phyloP scores from a whole-genome alignment of 2,797 vertebrate species.

The Discoglossus pictus region DNA sequence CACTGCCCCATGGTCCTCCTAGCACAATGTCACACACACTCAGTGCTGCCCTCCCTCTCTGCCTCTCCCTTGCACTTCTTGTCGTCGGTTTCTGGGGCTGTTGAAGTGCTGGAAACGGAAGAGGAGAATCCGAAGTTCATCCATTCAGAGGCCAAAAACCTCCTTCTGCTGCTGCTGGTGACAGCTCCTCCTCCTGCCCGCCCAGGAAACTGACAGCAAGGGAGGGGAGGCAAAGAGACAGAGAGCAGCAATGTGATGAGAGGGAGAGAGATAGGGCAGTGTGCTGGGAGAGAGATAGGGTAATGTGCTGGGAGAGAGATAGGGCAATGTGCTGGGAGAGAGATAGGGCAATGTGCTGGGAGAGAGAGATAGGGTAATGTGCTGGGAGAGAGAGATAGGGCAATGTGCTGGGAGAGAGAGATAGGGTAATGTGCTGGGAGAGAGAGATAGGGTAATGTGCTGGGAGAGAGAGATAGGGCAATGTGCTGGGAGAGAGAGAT shows the following conservation, averaged over 20 bases:
- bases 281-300: too few relatives aligned
- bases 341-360: too few relatives aligned
- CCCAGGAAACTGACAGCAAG: constrained; percentile 43
- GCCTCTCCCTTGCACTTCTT: neutral
- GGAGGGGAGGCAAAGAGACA: neutral
- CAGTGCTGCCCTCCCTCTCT: neutral
- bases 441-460: too few relatives aligned
- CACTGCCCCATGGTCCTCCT: constrained; percentile 22
- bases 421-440: too few relatives aligned
- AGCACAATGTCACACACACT: neutral
- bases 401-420: too few relatives aligned
- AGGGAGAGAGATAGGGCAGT: neutral
- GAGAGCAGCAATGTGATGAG: neutral
- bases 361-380: too few relatives aligned
- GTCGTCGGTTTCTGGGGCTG: constrained; percentile 25
- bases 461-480: too few relatives aligned
- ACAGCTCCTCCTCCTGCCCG: constrained; percentile 28
- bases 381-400: too few relatives aligned
- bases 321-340: too few relatives aligned
- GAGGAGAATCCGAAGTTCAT: constrained; percentile 49
- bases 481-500: too few relatives aligned
- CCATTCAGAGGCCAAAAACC: constrained; percentile 50
- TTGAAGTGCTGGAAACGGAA: constrained; percentile 47
- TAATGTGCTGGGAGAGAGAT: too few relatives aligned
- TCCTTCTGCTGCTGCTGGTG: constrained; percentile 18